These are phyloP conservation scores for Zoanthus sansibaricus DNA, from an alignment of 92 coral and sea anemone species.

Conservation along the genomic window DNA sequence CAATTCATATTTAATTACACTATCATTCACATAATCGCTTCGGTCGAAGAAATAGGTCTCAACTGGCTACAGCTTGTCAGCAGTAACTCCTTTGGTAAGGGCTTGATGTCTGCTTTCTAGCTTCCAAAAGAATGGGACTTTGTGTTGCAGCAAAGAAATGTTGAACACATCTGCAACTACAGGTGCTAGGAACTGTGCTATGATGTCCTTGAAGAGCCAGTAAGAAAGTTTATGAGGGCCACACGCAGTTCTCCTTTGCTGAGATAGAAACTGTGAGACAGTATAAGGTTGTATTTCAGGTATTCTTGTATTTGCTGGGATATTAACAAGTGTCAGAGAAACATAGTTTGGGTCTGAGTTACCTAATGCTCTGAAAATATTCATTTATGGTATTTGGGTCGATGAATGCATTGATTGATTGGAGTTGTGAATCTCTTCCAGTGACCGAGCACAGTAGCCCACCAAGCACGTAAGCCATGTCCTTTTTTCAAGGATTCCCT, in stretches of 20 bases:
- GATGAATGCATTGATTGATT: constrained; percentile 25
- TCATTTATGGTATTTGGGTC: constrained; percentile 38
- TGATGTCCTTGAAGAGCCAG: constrained; percentile 27
- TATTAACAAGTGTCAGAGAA: constrained; percentile 20
- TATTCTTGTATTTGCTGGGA: constrained; percentile 21
- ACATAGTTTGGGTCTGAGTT: constrained; percentile 21
- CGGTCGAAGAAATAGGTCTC: constrained; percentile 37
- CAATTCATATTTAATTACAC: constrained; percentile 40
- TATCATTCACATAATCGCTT: constrained; percentile 31
- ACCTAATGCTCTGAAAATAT: constrained; percentile 34
- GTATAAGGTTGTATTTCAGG: neutral
- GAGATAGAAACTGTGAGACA: constrained; percentile 18
- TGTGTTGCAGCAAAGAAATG: constrained; percentile 1
- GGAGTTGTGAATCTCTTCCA: neutral
- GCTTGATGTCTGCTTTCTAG: constrained; percentile 30
- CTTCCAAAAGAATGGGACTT: constrained; percentile 1
- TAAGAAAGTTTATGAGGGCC: constrained; percentile 43
- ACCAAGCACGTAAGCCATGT: too few relatives aligned
- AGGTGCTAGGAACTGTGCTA: constrained; percentile 23
- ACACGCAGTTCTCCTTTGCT: constrained; percentile 28
- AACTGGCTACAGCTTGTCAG: constrained; percentile 40
- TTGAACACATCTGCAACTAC: constrained; percentile 32
- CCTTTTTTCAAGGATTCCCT: too few relatives aligned
- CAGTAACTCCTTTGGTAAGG: constrained; percentile 54
- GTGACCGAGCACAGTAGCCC: too few relatives aligned